Percentiles rank a stretch among this genome's conserved stretches.
These are phyloP conservation scores for Pygocentrus nattereri DNA, from an alignment of 2,797 vertebrate genomes.

Conservation along the genomic window DNA sequence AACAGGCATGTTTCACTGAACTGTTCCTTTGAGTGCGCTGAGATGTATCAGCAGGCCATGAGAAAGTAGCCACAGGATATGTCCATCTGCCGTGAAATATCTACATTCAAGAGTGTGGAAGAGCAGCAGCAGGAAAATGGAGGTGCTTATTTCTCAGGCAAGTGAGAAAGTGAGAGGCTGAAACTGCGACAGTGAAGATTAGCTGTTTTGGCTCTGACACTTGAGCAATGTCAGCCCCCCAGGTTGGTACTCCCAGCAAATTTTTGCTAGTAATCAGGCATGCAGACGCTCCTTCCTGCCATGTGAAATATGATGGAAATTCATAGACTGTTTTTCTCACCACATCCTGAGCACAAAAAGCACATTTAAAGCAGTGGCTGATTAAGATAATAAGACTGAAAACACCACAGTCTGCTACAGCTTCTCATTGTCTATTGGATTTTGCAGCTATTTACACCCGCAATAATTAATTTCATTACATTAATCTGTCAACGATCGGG, in stretches of 20 bases:
- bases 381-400: neutral
- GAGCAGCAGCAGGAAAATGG: slow-evolving; percentile 20
- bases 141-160: slow-evolving; percentile 58
- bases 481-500: slow-evolving; percentile 34
- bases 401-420: too few relatives aligned
- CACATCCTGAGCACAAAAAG: neutral
- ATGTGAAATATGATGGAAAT: slow-evolving; percentile 2
- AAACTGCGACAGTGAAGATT: slow-evolving; percentile 53
- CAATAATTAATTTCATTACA: slow-evolving; percentile 40
- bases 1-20: slow-evolving; percentile 1
- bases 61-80: slow-evolving; percentile 2
- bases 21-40: neutral
- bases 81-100: slow-evolving; percentile 27
- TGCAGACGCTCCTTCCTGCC: slow-evolving; percentile 23
- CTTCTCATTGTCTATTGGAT: neutral
- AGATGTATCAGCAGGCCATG: neutral
- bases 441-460: neutral
- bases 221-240: slow-evolving; percentile 43
- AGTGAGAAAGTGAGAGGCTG: slow-evolving; percentile 59
- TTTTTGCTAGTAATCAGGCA: slow-evolving; percentile 49
- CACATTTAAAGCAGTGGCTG: neutral
- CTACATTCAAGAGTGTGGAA: slow-evolving; percentile 14
- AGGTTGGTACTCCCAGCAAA: slow-evolving; percentile 37
- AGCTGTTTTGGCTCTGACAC: slow-evolving; percentile 52
- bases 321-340: neutral